phyloP scores from a whole-genome alignment of 2,113 vertebrate genomes.

The Pao palembangensis region DNA sequence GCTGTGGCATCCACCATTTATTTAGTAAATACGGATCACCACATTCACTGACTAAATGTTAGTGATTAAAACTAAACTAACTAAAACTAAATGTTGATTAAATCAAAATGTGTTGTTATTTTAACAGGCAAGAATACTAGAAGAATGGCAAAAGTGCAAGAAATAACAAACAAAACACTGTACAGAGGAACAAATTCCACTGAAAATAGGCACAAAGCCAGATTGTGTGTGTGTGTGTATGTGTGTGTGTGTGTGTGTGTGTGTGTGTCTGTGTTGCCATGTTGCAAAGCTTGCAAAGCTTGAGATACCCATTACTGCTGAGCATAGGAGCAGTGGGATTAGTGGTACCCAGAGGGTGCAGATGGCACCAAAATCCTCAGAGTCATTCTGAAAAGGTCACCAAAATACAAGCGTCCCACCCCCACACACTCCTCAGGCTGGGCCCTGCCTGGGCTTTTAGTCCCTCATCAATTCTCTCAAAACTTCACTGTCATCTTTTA shows the following conservation, averaged over 20 bases:
- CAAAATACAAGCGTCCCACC: slow-evolving; percentile 27
- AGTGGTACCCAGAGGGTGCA: slow-evolving; percentile 63
- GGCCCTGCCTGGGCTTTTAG: slow-evolving; percentile 27
- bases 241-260: slow-evolving; percentile 41
- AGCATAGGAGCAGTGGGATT: slow-evolving; percentile 61
- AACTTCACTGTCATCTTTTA: slow-evolving; percentile 43
- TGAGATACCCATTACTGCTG: slow-evolving; percentile 60
- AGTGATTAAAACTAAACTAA: too few relatives aligned
- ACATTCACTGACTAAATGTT: too few relatives aligned
- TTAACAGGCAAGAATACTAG: neutral
- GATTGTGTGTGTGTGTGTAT: slow-evolving; percentile 28
- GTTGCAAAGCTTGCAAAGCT: slow-evolving; percentile 49
- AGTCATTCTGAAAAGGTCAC: slow-evolving; percentile 63
- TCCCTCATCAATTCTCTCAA: slow-evolving; percentile 45
- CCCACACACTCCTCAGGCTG: slow-evolving; percentile 23
- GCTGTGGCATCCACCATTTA: slow-evolving; percentile 31
- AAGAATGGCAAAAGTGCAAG: slow-evolving; percentile 10
- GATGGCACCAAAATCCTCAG: slow-evolving; percentile 63
- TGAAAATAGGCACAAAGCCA: slow-evolving; percentile 18
- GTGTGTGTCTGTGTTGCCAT: slow-evolving; percentile 26
- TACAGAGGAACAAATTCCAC: slow-evolving; percentile 8
- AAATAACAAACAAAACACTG: slow-evolving; percentile 16
- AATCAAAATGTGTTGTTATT: neutral
- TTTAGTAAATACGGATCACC: slow-evolving; percentile 27
- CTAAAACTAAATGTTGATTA: neutral